phyloP scores from a whole-genome alignment of 2,888 invertebrate genomes.

The Drosophila monieri region DNA sequence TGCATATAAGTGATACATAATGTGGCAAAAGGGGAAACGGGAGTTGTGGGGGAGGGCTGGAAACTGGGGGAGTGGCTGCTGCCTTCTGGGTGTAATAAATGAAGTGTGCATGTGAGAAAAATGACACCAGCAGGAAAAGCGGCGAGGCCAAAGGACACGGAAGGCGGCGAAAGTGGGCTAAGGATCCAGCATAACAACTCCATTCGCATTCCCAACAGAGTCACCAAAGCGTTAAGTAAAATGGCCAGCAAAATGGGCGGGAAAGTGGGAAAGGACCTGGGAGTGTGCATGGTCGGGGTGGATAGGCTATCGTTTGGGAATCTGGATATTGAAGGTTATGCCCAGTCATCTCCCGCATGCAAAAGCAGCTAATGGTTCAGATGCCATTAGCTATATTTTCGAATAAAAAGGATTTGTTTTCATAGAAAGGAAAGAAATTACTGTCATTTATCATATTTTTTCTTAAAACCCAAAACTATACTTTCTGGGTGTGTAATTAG shows the following conservation, averaged over 20 bases:
- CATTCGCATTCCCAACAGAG: conserved; percentile 30
- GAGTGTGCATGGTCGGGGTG: background rate
- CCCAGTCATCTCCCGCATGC: conserved; percentile 15
- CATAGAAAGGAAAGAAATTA: background rate
- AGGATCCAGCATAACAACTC: conserved; percentile 26
- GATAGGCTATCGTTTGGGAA: conserved; percentile 2
- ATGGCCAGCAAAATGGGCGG: conserved; percentile 51
- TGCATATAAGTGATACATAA: conserved; percentile 72
- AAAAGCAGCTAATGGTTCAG: conserved; percentile 3
- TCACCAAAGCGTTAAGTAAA: conserved; percentile 60
- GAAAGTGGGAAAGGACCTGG: background rate
- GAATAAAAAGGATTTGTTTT: background rate
- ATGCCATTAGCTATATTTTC: background rate
- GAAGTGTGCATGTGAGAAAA: conserved; percentile 72
- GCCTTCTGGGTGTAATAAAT: conserved; percentile 61
- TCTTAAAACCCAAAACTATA: background rate
- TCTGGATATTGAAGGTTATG: conserved; percentile 6
- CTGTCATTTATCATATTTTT: background rate
- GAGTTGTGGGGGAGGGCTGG: background rate
- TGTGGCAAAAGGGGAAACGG: conserved; percentile 30
- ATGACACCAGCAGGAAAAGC: conserved; percentile 55
- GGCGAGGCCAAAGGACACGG: conserved; percentile 13
- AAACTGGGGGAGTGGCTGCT: conserved; percentile 1
- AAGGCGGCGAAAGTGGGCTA: conserved; percentile 4
- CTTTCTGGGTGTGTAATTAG: too few species aligned